These are phyloP conservation scores for Cataglyphis livida DNA, from an alignment of 2,888 invertebrate genomes.

Conservation along the genomic window DNA sequence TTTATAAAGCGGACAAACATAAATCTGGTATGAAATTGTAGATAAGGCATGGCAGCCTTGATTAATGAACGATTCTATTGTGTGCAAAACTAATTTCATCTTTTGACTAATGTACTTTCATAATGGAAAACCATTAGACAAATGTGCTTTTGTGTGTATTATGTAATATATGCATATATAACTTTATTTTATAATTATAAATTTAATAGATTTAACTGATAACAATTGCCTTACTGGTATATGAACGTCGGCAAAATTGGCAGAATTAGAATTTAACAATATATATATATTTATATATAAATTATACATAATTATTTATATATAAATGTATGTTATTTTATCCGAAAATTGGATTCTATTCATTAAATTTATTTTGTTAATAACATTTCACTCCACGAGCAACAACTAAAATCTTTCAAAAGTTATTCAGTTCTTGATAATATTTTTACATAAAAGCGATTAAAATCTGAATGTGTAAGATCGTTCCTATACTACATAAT, in stretches of 20 bases:
- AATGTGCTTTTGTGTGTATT: conserved; percentile 3
- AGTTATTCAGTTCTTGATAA: too few relatives aligned
- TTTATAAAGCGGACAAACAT: conserved; percentile 1
- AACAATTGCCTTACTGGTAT: neutral
- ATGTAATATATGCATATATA: neutral
- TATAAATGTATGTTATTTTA: too few relatives aligned
- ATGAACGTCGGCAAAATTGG: neutral
- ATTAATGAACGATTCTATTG: conserved; percentile 10
- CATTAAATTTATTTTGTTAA: too few relatives aligned
- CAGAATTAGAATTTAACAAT: neutral
- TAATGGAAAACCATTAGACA: neutral
- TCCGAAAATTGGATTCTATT: too few relatives aligned
- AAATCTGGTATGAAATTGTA: conserved; percentile 2
- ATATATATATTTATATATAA: neutral
- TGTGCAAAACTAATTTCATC: neutral
- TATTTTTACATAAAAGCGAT: too few relatives aligned
- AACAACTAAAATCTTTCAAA: too few relatives aligned
- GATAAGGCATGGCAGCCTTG: neutral
- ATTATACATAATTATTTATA: too few relatives aligned
- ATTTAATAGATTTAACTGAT: neutral
- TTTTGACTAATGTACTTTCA: neutral
- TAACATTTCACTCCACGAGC: too few relatives aligned
- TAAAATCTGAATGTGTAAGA: too few relatives aligned
- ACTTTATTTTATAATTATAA: neutral
- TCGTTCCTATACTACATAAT: too few relatives aligned